These are phyloP conservation scores for Discoglossus pictus DNA, from an alignment of 2,797 vertebrate species.

Conservation along the genomic window DNA sequence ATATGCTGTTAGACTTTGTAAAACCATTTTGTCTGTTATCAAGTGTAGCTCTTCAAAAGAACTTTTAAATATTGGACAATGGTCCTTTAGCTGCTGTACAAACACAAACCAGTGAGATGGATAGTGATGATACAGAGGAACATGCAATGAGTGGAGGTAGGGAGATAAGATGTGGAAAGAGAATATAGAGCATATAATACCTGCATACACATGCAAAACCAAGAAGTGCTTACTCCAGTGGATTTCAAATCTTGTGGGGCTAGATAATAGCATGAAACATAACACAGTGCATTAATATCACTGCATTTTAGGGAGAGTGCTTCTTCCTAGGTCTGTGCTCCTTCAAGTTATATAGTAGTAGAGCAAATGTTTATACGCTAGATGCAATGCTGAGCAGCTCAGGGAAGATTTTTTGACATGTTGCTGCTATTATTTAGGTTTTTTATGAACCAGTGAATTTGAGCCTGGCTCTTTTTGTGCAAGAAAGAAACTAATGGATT, in stretches of 20 bases:
- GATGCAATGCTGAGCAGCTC: background rate
- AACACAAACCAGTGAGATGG: too few relatives aligned
- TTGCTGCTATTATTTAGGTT: background rate
- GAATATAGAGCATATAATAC: too few relatives aligned
- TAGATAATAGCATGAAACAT: constrained; percentile 12
- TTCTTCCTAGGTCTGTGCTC: constrained; percentile 2
- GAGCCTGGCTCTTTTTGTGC: background rate
- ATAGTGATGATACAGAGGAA: too few relatives aligned
- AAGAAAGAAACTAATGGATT: background rate
- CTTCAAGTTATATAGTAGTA: background rate
- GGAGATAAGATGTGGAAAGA: too few relatives aligned
- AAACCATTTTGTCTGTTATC: too few relatives aligned
- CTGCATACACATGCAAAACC: constrained; percentile 28
- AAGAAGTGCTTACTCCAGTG: constrained; percentile 1
- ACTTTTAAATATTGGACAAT: too few relatives aligned
- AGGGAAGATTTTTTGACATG: background rate
- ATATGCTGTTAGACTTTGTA: too few relatives aligned
- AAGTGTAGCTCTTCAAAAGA: too few relatives aligned
- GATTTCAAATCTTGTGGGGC: constrained; percentile 9
- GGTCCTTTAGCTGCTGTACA: too few relatives aligned
- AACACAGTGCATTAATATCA: background rate
- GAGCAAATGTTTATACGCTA: constrained; percentile 19
- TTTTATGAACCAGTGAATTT: background rate
- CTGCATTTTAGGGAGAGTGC: constrained; percentile 7
- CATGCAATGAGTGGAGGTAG: too few relatives aligned